These are phyloP conservation scores for Gambelia wislizenii DNA, from an alignment of 2,797 vertebrate species.

Conservation along the genomic window DNA sequence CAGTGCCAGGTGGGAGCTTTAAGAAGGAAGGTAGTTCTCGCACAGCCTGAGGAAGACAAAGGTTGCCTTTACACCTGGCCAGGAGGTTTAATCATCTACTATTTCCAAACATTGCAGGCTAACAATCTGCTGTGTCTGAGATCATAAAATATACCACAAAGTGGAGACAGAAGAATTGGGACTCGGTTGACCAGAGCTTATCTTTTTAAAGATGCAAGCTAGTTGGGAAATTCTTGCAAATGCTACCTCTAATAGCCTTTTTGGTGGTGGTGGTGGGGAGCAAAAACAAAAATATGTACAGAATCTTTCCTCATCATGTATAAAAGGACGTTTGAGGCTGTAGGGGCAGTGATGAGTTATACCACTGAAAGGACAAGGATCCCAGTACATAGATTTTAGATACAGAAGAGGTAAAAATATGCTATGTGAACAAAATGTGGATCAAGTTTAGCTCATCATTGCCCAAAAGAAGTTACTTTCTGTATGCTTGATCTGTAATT, in stretches of 20 bases:
- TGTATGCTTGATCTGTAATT: conserved; percentile 33
- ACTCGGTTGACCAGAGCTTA: conserved; percentile 69
- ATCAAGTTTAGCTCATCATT: not conserved
- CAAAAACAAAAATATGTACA: conserved; percentile 14
- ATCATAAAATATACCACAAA: conserved; percentile 79
- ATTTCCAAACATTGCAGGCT: conserved; percentile 90
- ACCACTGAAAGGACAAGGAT: conserved; percentile 16
- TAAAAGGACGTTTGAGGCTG: not conserved
- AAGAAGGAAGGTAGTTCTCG: conserved; percentile 81
- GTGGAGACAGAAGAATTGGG: conserved; percentile 74
- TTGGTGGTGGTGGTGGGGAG: not conserved
- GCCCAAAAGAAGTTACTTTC: not conserved
- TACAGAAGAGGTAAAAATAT: conserved; percentile 2
- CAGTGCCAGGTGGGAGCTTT: conserved; percentile 63
- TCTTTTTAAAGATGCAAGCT: conserved; percentile 47
- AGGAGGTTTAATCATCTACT: conserved; percentile 99
- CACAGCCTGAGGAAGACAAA: conserved; percentile 91
- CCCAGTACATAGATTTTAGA: not conserved
- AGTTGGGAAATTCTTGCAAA: conserved; percentile 43
- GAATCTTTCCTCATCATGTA: not conserved
- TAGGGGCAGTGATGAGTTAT: not conserved
- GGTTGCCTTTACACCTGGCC: conserved; percentile 98
- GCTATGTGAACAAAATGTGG: not conserved
- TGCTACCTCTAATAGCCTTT: not conserved
- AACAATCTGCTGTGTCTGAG: conserved; percentile 82